Base-by-base conservation (phyloP, 2,888 invertebrate species). In the Lissocephala sabroskyi region DNA sequence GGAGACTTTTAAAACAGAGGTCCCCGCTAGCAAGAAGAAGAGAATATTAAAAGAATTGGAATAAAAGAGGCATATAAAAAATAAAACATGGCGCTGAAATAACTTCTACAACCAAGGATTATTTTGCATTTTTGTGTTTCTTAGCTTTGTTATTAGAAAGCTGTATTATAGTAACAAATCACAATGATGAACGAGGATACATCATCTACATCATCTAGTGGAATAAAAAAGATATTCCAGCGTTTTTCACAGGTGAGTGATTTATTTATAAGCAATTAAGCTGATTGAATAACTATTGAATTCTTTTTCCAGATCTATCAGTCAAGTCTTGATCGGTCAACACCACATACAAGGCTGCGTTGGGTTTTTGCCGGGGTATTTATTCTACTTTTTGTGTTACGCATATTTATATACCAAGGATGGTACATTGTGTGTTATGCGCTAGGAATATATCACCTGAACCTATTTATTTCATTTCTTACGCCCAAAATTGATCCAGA, bases 341-440 rank as follows among this genome's bases (percentile, higher is more conserved):
- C 95, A 66, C 95, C 96, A 51, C 91, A 94, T 82, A 87, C 89
- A 59, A 88, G 89, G 80, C 89, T 90, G 66, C 89, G 96, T 86
- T 96, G 96, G 96, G 85, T 88, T 51, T 90, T 90, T 74, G 91
- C 93, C 57, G 85, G 89, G 70, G 83, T 89, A 56, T 86, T 96
- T 64, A 84, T 95, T 82, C 74, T 90, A 54, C 80, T 90, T 82
- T 96, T 96, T 86, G 86, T 94, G 81, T 86, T 93, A 76, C 89
- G 95, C 85, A 91, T 96, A 85, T 87, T 95, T 82, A 85, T 92
- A 66, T 89, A 92, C 82, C 95, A 99, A 95, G 99, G 99, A 67
- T 99, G 98, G 97, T 99, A 99, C 85, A 99, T 99, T 79, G 92
- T 99, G 54, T 97, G 98, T 68, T 99, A 99, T 86, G 99, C 97